Percentiles rank a stretch among this genome's conserved stretches.
These are phyloP conservation scores for Microcebus tavaratra DNA, from an alignment of 2,113 vertebrate species.

Conservation along the genomic window DNA sequence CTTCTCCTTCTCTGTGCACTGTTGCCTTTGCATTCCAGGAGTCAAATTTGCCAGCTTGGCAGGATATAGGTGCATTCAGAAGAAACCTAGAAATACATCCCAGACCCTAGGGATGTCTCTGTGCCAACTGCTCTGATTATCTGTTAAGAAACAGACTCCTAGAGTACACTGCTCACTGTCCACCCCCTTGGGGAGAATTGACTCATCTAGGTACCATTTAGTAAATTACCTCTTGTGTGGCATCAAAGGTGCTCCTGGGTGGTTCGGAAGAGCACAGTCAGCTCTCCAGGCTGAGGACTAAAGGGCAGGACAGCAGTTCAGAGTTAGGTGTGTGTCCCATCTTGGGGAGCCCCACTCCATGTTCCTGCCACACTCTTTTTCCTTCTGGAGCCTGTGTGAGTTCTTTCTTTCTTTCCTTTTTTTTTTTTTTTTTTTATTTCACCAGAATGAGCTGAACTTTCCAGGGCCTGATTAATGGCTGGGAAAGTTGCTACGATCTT, in stretches of 20 bases:
- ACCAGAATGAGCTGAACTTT: constrained; percentile 59
- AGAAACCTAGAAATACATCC: constrained; percentile 15
- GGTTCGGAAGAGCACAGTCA: not conserved
- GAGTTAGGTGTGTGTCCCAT: not conserved
- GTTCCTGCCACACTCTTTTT: not conserved
- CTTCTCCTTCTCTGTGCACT: not conserved
- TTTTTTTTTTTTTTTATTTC: not conserved
- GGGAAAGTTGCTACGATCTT: constrained; percentile 45
- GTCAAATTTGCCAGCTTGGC: not conserved
- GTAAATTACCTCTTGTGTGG: not conserved
- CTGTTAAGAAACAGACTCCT: constrained; percentile 29
- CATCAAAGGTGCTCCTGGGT: not conserved
- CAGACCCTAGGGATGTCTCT: not conserved
- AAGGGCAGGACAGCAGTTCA: not conserved
- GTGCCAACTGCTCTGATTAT: not conserved
- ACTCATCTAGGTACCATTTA: not conserved
- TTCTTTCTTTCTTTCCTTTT: no score
- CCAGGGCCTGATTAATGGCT: constrained; percentile 47
- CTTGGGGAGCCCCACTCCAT: no score
- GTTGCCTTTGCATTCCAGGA: not conserved
- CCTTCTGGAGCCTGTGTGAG: not conserved
- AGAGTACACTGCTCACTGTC: not conserved
- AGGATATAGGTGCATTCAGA: not conserved
- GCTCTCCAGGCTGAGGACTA: not conserved
- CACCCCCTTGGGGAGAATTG: not conserved